These are phyloP conservation scores for Nestor notabilis DNA, from an alignment of 2,113 vertebrate species.

Conservation along the genomic window DNA sequence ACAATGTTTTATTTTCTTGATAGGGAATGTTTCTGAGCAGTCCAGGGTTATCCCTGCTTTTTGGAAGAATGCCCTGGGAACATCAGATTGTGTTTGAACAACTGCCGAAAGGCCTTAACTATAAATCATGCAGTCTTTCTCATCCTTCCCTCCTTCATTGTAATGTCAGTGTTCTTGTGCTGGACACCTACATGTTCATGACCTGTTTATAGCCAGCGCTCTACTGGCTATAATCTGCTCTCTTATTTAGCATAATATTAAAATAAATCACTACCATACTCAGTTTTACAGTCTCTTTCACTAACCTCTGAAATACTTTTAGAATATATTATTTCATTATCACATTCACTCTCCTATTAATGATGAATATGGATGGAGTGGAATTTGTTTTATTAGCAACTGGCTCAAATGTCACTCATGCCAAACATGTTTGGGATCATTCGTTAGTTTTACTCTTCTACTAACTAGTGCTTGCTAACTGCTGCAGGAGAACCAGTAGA, in stretches of 20 bases:
- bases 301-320: constrained; percentile 15
- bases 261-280: background rate
- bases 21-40: constrained; percentile 1
- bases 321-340: constrained; percentile 7
- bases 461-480: background rate
- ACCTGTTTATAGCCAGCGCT: background rate
- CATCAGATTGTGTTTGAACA: constrained; percentile 21
- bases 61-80: constrained; percentile 57
- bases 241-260: background rate
- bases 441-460: background rate
- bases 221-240: background rate
- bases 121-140: background rate
- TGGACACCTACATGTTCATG: background rate
- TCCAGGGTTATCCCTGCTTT: constrained; percentile 26
- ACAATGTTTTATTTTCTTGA: constrained; percentile 6
- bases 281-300: constrained; percentile 10
- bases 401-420: background rate
- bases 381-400: constrained; percentile 22
- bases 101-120: constrained; percentile 15
- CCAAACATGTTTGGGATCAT: background rate
- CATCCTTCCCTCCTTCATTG: background rate
- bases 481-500: constrained; percentile 25
- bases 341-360: background rate
- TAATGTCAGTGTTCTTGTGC: background rate
- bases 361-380: background rate